phyloP scores from a whole-genome alignment of 1,140 invertebrate species.

The Steinernema feltiae region DNA sequence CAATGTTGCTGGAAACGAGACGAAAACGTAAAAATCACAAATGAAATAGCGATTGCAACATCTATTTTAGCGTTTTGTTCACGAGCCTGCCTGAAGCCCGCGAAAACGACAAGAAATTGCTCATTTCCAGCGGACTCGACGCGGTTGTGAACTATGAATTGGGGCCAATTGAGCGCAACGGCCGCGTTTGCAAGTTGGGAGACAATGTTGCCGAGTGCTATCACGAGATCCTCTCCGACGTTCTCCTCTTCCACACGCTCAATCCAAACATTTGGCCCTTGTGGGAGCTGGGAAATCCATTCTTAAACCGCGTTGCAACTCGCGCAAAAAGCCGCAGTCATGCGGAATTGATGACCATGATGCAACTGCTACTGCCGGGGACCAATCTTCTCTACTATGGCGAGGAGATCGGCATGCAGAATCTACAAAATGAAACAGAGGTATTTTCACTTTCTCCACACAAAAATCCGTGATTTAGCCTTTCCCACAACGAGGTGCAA shows the following conservation, averaged over 20 bases:
- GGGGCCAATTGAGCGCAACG: slow-evolving; percentile 24
- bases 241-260: slow-evolving; percentile 32
- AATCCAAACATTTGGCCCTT: slow-evolving; percentile 30
- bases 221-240: slow-evolving; percentile 40
- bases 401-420: slow-evolving; percentile 39
- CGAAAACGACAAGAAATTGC: slow-evolving; percentile 4
- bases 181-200: slow-evolving; percentile 5
- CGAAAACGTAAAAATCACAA: background rate
- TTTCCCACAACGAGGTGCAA: slow-evolving; percentile 28
- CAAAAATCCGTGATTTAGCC: too few relatives aligned
- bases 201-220: slow-evolving; percentile 26
- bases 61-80: background rate
- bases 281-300: slow-evolving; percentile 42
- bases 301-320: slow-evolving; percentile 30
- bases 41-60: too few relatives aligned
- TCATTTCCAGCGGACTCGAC: slow-evolving; percentile 17
- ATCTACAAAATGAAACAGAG: slow-evolving; percentile 34
- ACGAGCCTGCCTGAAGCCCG: background rate
- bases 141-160: slow-evolving; percentile 41
- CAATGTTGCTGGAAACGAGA: background rate
- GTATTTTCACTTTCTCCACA: too few relatives aligned
- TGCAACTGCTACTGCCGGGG: slow-evolving; percentile 38
- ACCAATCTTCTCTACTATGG: slow-evolving; percentile 39
- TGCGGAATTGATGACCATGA: slow-evolving; percentile 35
- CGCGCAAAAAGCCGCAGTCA: slow-evolving; percentile 32